Conservation (phyloP, 2,113 vertebrate genomes). For the Phalacrocorax carbo region DNA sequence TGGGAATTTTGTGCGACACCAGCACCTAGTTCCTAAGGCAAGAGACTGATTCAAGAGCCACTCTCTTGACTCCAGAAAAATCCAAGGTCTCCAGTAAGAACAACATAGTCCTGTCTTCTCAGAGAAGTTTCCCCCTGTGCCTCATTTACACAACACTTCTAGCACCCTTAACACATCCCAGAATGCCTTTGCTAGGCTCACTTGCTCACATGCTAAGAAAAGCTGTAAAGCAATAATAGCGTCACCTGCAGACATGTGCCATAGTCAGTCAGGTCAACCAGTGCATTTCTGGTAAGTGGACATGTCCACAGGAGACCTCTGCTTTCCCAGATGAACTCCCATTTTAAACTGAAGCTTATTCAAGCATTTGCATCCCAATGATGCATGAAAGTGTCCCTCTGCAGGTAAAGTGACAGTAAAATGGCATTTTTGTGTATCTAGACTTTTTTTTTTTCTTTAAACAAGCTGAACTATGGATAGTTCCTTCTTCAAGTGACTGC, state of each 20-base stretch:
- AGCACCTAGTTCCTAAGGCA: background rate
- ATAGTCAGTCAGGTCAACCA: background rate
- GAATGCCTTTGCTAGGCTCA: background rate
- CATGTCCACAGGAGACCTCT: background rate
- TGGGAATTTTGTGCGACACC: background rate
- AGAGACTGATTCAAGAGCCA: background rate
- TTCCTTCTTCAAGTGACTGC: background rate
- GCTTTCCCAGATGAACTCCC: background rate
- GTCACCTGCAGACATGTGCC: background rate
- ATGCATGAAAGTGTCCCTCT: conserved; percentile 14
- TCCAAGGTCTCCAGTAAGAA: background rate
- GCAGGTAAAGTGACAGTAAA: conserved; percentile 2
- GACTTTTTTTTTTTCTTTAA: background rate
- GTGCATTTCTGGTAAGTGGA: background rate
- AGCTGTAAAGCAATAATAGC: background rate
- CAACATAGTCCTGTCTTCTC: background rate
- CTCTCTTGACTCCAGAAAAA: background rate
- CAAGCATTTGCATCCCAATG: background rate
- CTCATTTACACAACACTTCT: background rate
- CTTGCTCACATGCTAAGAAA: background rate
- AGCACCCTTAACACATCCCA: background rate
- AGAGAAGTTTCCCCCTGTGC: background rate
- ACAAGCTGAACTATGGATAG: background rate
- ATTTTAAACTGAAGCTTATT: conserved; percentile 11
- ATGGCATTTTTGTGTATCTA: background rate